These are phyloP conservation scores for Lissocephala sabroskyi DNA, from an alignment of 2,888 invertebrate genomes.

Conservation along the genomic window DNA sequence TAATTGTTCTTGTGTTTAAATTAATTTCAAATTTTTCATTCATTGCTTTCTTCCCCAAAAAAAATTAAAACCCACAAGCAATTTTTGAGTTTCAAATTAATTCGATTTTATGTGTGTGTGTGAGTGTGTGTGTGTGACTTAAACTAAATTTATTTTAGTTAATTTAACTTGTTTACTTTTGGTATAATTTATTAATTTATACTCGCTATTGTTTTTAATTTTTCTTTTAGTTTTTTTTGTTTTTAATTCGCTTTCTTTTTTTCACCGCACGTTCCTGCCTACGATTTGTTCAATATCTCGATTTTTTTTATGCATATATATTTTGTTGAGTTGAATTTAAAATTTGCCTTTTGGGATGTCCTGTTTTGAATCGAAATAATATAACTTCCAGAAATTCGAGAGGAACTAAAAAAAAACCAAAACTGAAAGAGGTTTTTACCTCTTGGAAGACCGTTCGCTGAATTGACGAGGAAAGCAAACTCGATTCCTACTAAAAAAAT, in stretches of 20 bases:
- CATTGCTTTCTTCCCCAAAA: constrained; percentile 13
- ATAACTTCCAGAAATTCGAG: too few relatives aligned
- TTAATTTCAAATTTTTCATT: constrained; percentile 8
- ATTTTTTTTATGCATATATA: constrained; percentile 41
- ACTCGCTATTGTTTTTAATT: constrained; percentile 29
- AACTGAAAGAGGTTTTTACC: too few relatives aligned
- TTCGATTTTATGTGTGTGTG: constrained; percentile 29
- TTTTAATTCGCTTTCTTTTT: constrained; percentile 41
- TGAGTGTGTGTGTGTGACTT: constrained; percentile 44
- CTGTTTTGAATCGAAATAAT: too few relatives aligned
- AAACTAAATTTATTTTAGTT: constrained; percentile 36
- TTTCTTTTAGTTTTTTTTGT: constrained; percentile 30
- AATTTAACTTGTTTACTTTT: constrained; percentile 44
- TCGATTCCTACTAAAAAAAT: too few relatives aligned
- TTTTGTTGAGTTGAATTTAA: constrained; percentile 11
- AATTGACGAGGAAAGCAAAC: too few relatives aligned
- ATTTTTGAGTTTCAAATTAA: constrained; percentile 22
- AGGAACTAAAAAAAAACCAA: too few relatives aligned
- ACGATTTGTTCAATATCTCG: constrained; percentile 70
- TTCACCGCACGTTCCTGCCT: constrained; percentile 73
- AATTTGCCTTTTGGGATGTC: too few relatives aligned
- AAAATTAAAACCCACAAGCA: constrained; percentile 1
- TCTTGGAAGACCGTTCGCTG: neutral
- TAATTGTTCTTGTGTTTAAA: constrained; percentile 3
- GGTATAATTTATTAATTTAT: constrained; percentile 55